These are phyloP conservation scores for Myzus persicae DNA, from an alignment of 1,140 invertebrate species.

Conservation along the genomic window DNA sequence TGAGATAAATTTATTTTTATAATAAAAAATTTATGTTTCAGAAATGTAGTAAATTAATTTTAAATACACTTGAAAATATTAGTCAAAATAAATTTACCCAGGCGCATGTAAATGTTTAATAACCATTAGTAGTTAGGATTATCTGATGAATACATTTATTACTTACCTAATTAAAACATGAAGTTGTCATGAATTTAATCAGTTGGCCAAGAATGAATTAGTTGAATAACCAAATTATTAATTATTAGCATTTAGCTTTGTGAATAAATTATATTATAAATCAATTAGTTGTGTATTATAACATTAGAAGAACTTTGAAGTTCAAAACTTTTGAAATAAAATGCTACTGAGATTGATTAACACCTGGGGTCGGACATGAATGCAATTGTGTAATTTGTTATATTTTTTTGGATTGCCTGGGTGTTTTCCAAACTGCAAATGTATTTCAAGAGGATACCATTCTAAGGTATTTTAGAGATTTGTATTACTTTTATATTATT, in stretches of 20 bases:
- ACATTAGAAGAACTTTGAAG: background rate
- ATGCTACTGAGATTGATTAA: background rate
- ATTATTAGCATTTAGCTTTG: background rate
- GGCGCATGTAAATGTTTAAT: background rate
- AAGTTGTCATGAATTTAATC: background rate
- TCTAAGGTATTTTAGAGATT: too few relatives aligned
- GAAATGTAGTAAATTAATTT: background rate
- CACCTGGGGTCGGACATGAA: background rate
- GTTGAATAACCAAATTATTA: background rate
- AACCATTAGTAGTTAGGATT: background rate
- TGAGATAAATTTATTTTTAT: background rate
- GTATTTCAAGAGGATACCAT: too few relatives aligned
- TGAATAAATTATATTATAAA: background rate
- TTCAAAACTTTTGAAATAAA: background rate
- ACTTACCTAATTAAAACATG: background rate
- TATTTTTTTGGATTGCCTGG: background rate
- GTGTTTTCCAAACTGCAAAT: too few relatives aligned
- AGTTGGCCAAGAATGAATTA: background rate
- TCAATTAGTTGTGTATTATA: background rate
- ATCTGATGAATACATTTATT: background rate
- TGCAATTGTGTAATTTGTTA: background rate
- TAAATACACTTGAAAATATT: background rate
- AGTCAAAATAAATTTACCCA: background rate
- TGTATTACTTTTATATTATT: too few relatives aligned
- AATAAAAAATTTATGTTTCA: background rate